Evolutionary conservation across 2,888 invertebrate species (phyloP), one percentile per base, ranked within the genome.

Genomic region (Drosophila anceps): DNA sequence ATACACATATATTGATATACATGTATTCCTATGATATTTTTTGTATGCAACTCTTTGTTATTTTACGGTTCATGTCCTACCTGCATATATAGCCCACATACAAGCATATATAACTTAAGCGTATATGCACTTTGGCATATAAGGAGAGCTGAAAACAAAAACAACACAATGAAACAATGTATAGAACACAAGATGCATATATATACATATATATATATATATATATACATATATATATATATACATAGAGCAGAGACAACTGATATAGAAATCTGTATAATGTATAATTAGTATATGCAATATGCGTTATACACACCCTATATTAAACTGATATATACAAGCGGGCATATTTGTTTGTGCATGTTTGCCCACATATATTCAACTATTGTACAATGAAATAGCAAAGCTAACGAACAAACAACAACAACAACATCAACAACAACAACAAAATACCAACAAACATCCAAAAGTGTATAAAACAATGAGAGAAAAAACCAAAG

Each of bases 321-420:
- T 74, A 76, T 60, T 62, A 60, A 64, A 76, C 67, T 76, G 66
- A 69, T 69, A 72, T 63, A 74, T 68, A 84, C 81, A 71, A 39
- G 50, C 57, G 71, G 50, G 44, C 48, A 51, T 59, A 63, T 59
- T 44, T 57, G 58, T 43, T 29, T 55, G 63, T 61, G 48, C 57
- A 50, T 60, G 41, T 48, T 48, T 57, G 57, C 51, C 54, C 51
- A 15, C 33, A 33, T 70, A 61, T 70, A 74, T 72, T 65, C 69
- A 82, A 84, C 78, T 85, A 77, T 83, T 86, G 87, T 81, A 81
- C 74, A 87, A 77, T 78, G 87, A 81, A 76, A 83, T 79, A 87
- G 76, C 73, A 71, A 76, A 79, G 81, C 79, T 79, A 86, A 71
- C 55, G 39, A 71, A 37, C 27, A 54, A 54, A 61, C 33, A 48